Base-by-base conservation (phyloP, 2,888 invertebrate species). In the Orthosia gothica region DNA sequence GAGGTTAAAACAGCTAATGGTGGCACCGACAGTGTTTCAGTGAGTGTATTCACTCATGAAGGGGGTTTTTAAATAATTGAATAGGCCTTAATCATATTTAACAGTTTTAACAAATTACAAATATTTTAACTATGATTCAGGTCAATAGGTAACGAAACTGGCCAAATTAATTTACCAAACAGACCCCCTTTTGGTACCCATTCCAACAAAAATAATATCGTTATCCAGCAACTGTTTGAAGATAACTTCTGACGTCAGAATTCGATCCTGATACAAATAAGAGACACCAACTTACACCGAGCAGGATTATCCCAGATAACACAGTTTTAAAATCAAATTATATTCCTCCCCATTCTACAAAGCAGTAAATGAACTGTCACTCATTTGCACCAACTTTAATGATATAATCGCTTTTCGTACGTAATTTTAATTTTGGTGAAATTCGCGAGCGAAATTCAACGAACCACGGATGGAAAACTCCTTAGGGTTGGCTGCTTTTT, bases 331-430 rank as follows among this genome's bases (percentile, higher is more conserved):
- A 81, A 76, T 80, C 55, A 80, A 79, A 83, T 87, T 87, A 83
- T 70, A 40, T 76, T 76, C 64, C 72, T 26, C 52, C 67, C 23
- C 55, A 0, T 18, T 57, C 69, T 58, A 61, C 64, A 77, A 68
- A 70, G 74, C 67, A 52, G 70, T 75, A 83, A 88, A 85, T 85
- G 81, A 84, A 77, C 85, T 89, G 89, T 86, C 87, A 88, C 81
- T 88, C 85, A 87, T 82, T 85, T 77, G 69, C 69, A 58, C 78
- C 82, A 83, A 88, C 83, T 86, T 86, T 82, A 86, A 85, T 84
- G 85, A 82, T 79, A 55, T 84, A 88, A 88, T 88, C 87, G 82
- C 73, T 87, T 87, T 85, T 74, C 80, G 76, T 82, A 76, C 75
- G 79, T 84, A 84, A 86, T 86, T 87, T 89, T 84, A 88, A 87